phyloP scores from a whole-genome alignment of 2,113 vertebrate species.

The Podarcis muralis region DNA sequence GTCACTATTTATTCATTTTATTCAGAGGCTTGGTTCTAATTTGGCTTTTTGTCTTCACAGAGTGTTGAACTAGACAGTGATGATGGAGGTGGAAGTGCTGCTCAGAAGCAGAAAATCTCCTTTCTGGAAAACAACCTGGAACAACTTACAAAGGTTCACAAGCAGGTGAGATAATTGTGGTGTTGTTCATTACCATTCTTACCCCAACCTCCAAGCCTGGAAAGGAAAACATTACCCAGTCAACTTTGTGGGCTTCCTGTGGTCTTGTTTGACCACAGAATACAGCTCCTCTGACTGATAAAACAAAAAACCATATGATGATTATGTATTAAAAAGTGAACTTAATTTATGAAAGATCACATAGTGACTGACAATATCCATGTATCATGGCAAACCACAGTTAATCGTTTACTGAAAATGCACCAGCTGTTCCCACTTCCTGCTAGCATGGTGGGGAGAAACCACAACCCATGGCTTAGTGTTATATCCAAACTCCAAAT shows the following conservation, averaged over 20 bases:
- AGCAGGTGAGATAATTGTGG: constrained; percentile 82
- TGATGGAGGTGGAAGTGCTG: constrained; percentile 85
- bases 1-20: background rate
- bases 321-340: too few species aligned
- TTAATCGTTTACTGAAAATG: too few species aligned
- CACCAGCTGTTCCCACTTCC: too few species aligned
- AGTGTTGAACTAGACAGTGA: constrained; percentile 89
- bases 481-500: too few species aligned
- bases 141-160: constrained; percentile 96
- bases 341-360: too few species aligned
- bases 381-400: too few species aligned
- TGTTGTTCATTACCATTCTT: background rate
- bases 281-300: too few species aligned
- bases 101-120: constrained; percentile 94
- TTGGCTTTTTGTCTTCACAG: constrained; percentile 67
- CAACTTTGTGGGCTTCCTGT: background rate
- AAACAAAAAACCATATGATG: too few species aligned
- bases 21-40: background rate
- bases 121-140: constrained; percentile 96
- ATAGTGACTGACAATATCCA: too few species aligned
- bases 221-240: background rate
- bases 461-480: too few species aligned
- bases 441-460: too few species aligned
- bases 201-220: background rate
- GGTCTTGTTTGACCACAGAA: background rate